phyloP scores from a whole-genome alignment of 2,888 invertebrate species.

The Taenaris catops region DNA sequence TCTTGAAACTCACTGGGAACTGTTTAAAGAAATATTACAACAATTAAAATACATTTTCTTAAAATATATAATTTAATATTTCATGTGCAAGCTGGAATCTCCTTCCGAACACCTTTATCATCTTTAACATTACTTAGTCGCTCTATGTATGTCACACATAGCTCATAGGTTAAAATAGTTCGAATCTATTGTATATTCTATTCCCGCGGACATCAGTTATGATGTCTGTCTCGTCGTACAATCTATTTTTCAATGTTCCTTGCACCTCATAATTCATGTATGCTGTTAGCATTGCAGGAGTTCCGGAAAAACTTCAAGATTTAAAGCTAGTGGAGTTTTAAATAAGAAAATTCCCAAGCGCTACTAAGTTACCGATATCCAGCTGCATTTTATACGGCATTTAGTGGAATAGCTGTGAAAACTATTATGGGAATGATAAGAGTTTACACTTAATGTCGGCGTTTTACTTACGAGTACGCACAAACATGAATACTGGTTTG shows the following conservation, averaged over 20 bases:
- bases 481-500: too few relatives aligned
- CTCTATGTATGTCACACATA: too few relatives aligned
- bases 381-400: slow-evolving; percentile 14
- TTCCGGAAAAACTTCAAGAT: slow-evolving; percentile 23
- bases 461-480: too few relatives aligned
- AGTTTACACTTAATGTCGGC: slow-evolving; percentile 5
- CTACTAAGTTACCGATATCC: slow-evolving; percentile 23
- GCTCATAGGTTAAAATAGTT: too few relatives aligned
- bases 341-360: slow-evolving; percentile 22
- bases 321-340: slow-evolving; percentile 23
- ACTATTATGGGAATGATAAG: slow-evolving; percentile 3
- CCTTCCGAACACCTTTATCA: too few relatives aligned
- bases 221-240: slow-evolving; percentile 1
- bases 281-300: slow-evolving; percentile 26
- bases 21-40: too few relatives aligned
- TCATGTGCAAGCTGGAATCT: too few relatives aligned
- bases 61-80: too few relatives aligned
- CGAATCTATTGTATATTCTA: too few relatives aligned
- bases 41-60: too few relatives aligned
- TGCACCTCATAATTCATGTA: slow-evolving; percentile 26
- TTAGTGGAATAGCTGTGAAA: slow-evolving; percentile 1
- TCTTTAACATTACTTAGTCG: too few relatives aligned
- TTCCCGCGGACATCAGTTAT: not conserved
- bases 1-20: too few relatives aligned
- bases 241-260: slow-evolving; percentile 11